These are phyloP conservation scores for Falco biarmicus DNA, from an alignment of 2,797 vertebrate genomes.

Conservation along the genomic window DNA sequence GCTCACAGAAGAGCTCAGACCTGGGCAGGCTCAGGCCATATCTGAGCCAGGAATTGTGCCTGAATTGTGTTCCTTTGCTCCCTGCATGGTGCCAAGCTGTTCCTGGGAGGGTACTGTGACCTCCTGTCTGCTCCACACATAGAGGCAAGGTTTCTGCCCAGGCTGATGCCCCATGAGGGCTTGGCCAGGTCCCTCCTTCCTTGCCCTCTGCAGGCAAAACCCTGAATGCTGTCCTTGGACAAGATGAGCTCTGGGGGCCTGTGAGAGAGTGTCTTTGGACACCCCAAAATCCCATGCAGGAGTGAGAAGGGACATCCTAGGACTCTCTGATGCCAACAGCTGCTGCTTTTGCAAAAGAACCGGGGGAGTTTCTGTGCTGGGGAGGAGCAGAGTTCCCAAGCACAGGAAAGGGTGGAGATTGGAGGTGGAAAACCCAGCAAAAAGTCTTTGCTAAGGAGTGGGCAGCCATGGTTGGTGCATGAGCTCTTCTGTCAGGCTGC, in stretches of 20 bases:
- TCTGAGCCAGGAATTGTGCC: background rate
- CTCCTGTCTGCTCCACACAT: background rate
- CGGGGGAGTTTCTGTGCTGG: background rate
- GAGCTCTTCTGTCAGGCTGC: background rate
- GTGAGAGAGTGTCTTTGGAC: background rate
- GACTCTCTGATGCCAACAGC: background rate
- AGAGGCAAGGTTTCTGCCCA: accelerated
- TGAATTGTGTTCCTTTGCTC: background rate
- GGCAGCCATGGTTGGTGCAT: background rate
- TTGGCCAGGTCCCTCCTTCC: background rate
- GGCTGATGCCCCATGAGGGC: background rate
- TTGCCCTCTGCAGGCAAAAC: background rate
- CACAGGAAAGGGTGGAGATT: background rate
- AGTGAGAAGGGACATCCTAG: background rate
- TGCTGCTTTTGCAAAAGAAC: background rate
- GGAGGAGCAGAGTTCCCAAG: background rate
- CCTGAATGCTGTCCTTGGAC: background rate
- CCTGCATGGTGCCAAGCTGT: background rate
- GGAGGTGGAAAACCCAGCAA: background rate
- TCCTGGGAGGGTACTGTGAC: background rate
- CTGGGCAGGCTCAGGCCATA: background rate
- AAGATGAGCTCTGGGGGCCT: background rate
- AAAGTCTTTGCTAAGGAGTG: background rate
- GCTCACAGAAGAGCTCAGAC: background rate
- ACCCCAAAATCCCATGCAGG: background rate